Conservation (phyloP, 1,140 invertebrate genomes). For the Araneus ventricosus region DNA sequence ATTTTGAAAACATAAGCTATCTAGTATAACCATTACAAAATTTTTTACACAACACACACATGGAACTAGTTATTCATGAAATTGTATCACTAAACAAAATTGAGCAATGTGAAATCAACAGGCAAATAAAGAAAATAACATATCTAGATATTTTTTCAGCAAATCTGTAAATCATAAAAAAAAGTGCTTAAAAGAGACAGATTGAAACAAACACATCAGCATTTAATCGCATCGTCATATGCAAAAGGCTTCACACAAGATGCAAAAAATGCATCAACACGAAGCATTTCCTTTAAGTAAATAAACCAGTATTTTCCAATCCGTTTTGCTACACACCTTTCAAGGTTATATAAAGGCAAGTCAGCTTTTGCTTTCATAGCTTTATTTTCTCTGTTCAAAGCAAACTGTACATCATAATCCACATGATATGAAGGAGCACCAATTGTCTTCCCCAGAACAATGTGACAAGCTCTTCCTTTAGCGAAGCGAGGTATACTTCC, state of each 20-base stretch:
- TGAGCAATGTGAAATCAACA: no score
- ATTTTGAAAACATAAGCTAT: no score
- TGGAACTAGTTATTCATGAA: no score
- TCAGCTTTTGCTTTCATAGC: background rate
- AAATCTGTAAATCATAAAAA: no score
- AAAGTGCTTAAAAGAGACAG: no score
- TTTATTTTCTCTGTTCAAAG: conserved; percentile 13
- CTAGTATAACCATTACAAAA: no score
- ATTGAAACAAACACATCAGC: no score
- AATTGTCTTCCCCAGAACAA: conserved; percentile 38
- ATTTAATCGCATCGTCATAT: conserved; percentile 5
- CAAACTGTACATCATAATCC: conserved; percentile 63
- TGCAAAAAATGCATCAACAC: conserved; percentile 56
- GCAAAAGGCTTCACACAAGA: conserved; percentile 37
- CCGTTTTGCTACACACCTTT: background rate
- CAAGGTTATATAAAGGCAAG: background rate
- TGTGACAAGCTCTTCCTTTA: conserved; percentile 54
- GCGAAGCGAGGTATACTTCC: background rate
- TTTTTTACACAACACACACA: no score
- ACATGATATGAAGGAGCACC: background rate
- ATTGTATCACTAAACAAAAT: no score
- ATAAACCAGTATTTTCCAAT: conserved; percentile 55
- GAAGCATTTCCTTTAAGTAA: conserved; percentile 33
- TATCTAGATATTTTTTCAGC: no score
- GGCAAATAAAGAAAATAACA: no score